These are phyloP conservation scores for Petrocephalus zakoni DNA, from an alignment of 2,113 vertebrate genomes.

Conservation along the genomic window DNA sequence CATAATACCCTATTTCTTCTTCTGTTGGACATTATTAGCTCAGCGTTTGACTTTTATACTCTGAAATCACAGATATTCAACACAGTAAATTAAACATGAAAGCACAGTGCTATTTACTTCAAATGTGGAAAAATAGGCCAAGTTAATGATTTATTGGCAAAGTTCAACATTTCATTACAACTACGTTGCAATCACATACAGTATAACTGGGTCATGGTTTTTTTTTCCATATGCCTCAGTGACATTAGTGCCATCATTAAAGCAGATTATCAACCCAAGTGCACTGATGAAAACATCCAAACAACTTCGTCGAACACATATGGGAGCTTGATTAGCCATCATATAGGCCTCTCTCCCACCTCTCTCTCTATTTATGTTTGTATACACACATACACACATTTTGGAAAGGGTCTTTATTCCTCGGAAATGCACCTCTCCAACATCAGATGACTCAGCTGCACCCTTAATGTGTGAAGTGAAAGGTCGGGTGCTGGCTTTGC, in stretches of 20 bases:
- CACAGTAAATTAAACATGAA: not conserved
- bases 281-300: not conserved
- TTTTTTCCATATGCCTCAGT: not conserved
- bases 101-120: not conserved
- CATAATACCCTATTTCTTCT: not conserved
- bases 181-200: not conserved
- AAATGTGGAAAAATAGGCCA: not conserved
- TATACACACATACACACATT: not conserved
- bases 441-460: not conserved
- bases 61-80: not conserved
- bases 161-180: not conserved
- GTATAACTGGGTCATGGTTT: not conserved
- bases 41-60: not conserved
- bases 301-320: not conserved
- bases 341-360: not conserved
- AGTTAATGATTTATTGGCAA: conserved; percentile 1
- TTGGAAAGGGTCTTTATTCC: not conserved
- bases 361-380: no score
- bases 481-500: not conserved
- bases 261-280: not conserved
- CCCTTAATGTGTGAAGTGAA: not conserved
- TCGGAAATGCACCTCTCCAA: not conserved
- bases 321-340: not conserved
- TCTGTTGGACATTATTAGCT: not conserved
- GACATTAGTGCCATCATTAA: not conserved